Percentiles rank a stretch among this genome's conserved stretches.
phyloP scores from a whole-genome alignment of 2,888 invertebrate genomes.

The Leptinotarsa peninsularis region DNA sequence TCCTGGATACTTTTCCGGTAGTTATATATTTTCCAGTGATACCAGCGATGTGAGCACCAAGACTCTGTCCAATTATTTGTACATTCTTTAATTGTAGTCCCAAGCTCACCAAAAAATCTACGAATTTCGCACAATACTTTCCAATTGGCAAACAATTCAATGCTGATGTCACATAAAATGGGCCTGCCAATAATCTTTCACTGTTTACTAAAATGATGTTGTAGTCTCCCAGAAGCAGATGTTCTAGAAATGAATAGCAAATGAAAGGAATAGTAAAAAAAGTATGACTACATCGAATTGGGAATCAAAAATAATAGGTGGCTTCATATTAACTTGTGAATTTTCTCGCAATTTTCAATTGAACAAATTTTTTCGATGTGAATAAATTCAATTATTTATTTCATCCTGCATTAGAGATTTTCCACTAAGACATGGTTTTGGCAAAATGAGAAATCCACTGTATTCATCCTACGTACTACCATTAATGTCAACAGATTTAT shows the following conservation, averaged over 20 bases:
- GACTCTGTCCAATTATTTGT: slow-evolving; percentile 63
- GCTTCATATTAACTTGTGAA: too few relatives aligned
- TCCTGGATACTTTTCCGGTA: slow-evolving; percentile 45
- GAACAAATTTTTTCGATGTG: too few relatives aligned
- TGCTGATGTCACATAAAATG: slow-evolving; percentile 69
- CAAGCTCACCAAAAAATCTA: slow-evolving; percentile 69
- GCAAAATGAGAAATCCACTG: too few relatives aligned
- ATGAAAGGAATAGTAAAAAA: too few relatives aligned
- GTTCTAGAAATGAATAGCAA: slow-evolving; percentile 60
- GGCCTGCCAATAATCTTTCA: slow-evolving; percentile 68
- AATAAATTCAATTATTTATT: too few relatives aligned
- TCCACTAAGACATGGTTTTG: too few relatives aligned
- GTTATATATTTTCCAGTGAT: slow-evolving; percentile 69
- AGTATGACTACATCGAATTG: too few relatives aligned
- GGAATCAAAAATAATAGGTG: too few relatives aligned
- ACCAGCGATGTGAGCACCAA: slow-evolving; percentile 66
- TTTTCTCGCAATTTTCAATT: too few relatives aligned
- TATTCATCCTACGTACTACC: too few relatives aligned
- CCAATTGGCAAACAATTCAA: slow-evolving; percentile 71
- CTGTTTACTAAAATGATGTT: slow-evolving; percentile 72
- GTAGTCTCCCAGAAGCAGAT: slow-evolving; percentile 66
- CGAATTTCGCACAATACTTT: slow-evolving; percentile 67
- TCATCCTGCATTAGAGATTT: too few relatives aligned
- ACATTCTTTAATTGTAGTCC: slow-evolving; percentile 59
- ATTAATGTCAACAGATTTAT: too few relatives aligned